Conservation (phyloP, 2,797 vertebrate species). For the Neosilurus mollespiculum region DNA sequence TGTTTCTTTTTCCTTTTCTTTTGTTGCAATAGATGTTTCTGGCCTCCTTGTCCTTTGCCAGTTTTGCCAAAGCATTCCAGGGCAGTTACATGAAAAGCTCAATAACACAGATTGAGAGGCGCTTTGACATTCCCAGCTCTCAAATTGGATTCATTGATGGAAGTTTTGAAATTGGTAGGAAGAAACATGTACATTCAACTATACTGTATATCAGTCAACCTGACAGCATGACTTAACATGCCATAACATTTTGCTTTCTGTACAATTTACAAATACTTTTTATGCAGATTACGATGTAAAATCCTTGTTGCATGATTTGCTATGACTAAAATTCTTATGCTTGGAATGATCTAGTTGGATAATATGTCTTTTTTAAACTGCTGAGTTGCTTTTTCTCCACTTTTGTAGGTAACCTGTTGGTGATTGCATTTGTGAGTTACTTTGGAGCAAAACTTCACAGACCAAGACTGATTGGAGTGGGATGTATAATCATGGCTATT, state of each 20-base stretch:
- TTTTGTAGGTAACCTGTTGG: conserved; percentile 73
- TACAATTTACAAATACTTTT: not conserved
- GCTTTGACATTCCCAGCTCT: conserved; percentile 89
- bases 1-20: conserved; percentile 17
- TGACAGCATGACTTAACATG: not conserved
- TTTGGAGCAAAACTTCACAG: conserved; percentile 79
- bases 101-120: conserved; percentile 90
- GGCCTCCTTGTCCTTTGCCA: conserved; percentile 79
- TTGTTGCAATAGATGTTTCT: conserved; percentile 80
- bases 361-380: not conserved
- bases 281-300: not conserved
- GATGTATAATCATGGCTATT: conserved; percentile 73
- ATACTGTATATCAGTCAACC: not conserved
- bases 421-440: conserved; percentile 79
- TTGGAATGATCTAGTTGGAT: not conserved
- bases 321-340: not conserved
- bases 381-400: not conserved
- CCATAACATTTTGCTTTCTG: not conserved
- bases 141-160: conserved; percentile 90
- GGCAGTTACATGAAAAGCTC: conserved; percentile 92
- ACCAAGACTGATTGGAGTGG: conserved; percentile 73
- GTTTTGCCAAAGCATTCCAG: conserved; percentile 84
- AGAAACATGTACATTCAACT: not conserved
- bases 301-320: not conserved
- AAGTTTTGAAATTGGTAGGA: conserved; percentile 91